Base-by-base conservation (phyloP, 2,888 invertebrate species). In the Rapana venosa region DNA sequence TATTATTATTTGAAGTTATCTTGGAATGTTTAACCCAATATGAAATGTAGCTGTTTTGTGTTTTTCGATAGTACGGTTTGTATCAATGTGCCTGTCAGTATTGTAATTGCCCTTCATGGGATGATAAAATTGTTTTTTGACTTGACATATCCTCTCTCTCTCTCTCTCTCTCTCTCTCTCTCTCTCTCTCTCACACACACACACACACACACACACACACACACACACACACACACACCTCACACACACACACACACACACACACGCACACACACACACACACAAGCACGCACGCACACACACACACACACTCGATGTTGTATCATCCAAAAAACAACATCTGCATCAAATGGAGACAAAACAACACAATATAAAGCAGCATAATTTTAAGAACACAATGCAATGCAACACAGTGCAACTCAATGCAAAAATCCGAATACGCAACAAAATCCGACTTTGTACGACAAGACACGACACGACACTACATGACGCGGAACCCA, bases 211-310 rank as follows among this genome's bases (percentile, higher is more conserved):
- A 58, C 58, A 58, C 58, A 58, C 58, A 58, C 58, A 58, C 58
- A 58, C 58, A 58, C 58, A 58, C 58, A 58, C 58, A 58, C 58
- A 26, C 30, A 26, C 30, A 26, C 30, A 26, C 30, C 13, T 77
- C 77, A n/a, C 79, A 35, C 79, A 79, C 79, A 79, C 79, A 79
- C 79, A 79, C 79, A 79, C 79, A 79, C 79, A 79, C 79, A 79
- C 79, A 79, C 79, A 79, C 79, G 26, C 79, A 79, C 79, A 79
- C 86, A 58, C 86, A 2, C 61, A 58, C 86, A 26, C 61, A 86
- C 86, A 61, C 86, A 61, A 13, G 0, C 86, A 86, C 61, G 36
- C 86, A 61, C 58, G 36, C 58, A 86, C 58, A 30, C 56, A 56
- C 86, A 61, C 86, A 86, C 56, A n/a, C 58, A 86, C 86, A 86